A percentile compares a stretch with the other conserved stretches of the same genome.
Evolutionary conservation across 2,888 invertebrate species (phyloP).

Genomic region (Yponomeuta evonymella): DNA sequence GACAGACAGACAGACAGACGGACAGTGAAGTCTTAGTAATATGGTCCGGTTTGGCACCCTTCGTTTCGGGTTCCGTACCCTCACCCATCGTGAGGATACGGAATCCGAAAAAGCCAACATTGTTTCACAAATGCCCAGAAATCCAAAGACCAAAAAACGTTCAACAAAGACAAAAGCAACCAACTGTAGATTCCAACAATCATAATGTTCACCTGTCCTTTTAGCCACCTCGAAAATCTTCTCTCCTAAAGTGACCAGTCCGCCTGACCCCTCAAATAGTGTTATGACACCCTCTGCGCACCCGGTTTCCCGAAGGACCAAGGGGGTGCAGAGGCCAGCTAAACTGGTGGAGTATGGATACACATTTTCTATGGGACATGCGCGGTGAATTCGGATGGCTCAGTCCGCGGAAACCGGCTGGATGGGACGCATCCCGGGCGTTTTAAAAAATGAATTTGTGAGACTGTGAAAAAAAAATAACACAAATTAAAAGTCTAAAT

Average conservation of each 20-base stretch:
- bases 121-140: too few relatives aligned
- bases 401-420: slow-evolving; percentile 47
- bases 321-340: slow-evolving; percentile 33
- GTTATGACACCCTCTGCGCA: slow-evolving; percentile 19
- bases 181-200: slow-evolving; percentile 58
- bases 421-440: slow-evolving; percentile 35
- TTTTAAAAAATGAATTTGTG: slow-evolving; percentile 12
- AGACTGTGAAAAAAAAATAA: slow-evolving; percentile 14
- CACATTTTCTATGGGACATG: slow-evolving; percentile 50
- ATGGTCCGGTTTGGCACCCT: too few relatives aligned
- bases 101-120: too few relatives aligned
- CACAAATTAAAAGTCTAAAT: slow-evolving; percentile 3
- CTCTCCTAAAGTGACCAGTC: slow-evolving; percentile 31
- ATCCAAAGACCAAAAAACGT: background rate
- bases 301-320: slow-evolving; percentile 12
- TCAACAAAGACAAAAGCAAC: slow-evolving; percentile 36
- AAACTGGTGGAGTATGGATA: slow-evolving; percentile 34
- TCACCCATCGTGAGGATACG: too few relatives aligned
- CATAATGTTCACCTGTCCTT: slow-evolving; percentile 27
- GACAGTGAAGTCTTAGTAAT: too few relatives aligned
- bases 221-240: slow-evolving; percentile 30
- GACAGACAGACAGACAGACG: too few relatives aligned
- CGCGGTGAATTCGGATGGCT: slow-evolving; percentile 36
- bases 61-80: too few relatives aligned
- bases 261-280: slow-evolving; percentile 28